These are phyloP conservation scores for Leptodactylus fallax DNA, from an alignment of 2,797 vertebrate species.

Conservation along the genomic window DNA sequence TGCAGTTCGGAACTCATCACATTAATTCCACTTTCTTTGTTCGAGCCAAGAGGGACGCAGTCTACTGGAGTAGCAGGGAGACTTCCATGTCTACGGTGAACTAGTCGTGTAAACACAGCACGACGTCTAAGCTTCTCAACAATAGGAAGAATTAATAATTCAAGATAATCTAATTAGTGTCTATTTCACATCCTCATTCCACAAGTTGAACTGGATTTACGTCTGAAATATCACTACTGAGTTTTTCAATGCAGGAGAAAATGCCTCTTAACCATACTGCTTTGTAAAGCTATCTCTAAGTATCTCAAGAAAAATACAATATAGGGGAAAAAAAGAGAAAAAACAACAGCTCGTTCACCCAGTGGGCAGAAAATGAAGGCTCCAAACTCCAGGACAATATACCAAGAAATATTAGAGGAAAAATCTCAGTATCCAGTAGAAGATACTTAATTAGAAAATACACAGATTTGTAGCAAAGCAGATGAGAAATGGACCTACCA, in stretches of 20 bases:
- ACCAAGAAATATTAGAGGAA: too few species aligned
- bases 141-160: slow-evolving; percentile 42
- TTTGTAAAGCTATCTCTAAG: neutral
- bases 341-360: too few species aligned
- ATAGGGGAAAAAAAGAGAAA: too few species aligned
- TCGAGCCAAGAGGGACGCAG: neutral
- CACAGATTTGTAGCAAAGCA: too few species aligned
- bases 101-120: slow-evolving; percentile 41
- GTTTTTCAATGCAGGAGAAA: too few species aligned
- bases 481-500: too few species aligned
- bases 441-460: too few species aligned
- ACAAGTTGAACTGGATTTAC: slow-evolving; percentile 6
- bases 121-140: slow-evolving; percentile 30
- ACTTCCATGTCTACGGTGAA: slow-evolving; percentile 9
- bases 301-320: neutral
- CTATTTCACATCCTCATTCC: neutral
- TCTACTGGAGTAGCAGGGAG: neutral
- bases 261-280: too few species aligned
- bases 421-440: too few species aligned
- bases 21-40: neutral
- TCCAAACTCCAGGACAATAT: too few species aligned
- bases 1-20: slow-evolving; percentile 26
- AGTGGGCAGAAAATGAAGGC: too few species aligned
- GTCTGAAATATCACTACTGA: neutral
- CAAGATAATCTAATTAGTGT: slow-evolving; percentile 44